Evolutionary conservation across 2,113 vertebrate genomes (phyloP), one percentile per base, ranked within the genome.

Genomic region (Morone saxatilis): DNA sequence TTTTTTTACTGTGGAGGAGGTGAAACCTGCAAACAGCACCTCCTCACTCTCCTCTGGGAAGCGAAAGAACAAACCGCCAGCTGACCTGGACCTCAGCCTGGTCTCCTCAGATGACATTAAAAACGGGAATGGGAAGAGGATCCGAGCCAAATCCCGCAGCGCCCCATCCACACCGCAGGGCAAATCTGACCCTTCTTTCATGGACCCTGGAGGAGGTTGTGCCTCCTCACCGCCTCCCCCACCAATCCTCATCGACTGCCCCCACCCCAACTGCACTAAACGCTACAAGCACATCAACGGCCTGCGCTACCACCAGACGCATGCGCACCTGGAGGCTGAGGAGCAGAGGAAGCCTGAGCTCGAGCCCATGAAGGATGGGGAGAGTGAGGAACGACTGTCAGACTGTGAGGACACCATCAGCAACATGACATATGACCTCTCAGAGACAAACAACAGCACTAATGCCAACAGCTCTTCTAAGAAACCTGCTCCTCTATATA

Each of bases 281-380:
- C 98, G 98, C 86, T 99, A 99, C 94, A 99, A 99, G 96, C 98
- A 99, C 96, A 99, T 99, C 91, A 99, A 99, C 1, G 98, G 98
- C 69, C 94, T 99, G 69, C 94, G 98, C 59, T 99, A 99, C 93
- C 98, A 99, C 92, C 98, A 99, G 94, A 98, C 97, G 10, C 98
- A 99, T 0, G 98, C 98, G 81, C 98, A 99, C 93, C 95, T 99
- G 86, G 98, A 99, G 78, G 96, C 93, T 0, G 97, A 99, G 80
- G 91, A 93, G 73, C 93, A 89, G 81, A 97, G 96, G 88, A 99
- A 99, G 77, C 95, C 98, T 69, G 97, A 99, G 66, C 96, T 97
- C 57, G 98, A 98, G 88, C 95, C 96, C 40, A 51, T 85, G 60
- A 94, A 94, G 73, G 93, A 94, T 2, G 89, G 71, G 16, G 98